phyloP scores from a whole-genome alignment of 2,113 vertebrate genomes.

The Crotalus tigris region DNA sequence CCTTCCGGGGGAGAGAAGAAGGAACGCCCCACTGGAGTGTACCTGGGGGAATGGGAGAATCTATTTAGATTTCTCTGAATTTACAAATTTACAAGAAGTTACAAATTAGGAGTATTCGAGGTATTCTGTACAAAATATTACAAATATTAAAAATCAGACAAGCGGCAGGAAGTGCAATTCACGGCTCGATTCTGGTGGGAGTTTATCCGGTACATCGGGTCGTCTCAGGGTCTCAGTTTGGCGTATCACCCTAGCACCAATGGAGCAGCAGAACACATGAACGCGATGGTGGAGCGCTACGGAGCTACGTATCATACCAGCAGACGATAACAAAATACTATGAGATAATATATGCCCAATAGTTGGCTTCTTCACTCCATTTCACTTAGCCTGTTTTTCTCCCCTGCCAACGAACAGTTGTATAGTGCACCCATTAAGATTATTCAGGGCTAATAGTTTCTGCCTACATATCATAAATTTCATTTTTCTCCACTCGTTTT shows the following conservation, averaged over 20 bases:
- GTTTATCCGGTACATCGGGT: too few relatives aligned
- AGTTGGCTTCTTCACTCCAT: too few relatives aligned
- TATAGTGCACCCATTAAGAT: too few relatives aligned
- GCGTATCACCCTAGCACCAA: too few relatives aligned
- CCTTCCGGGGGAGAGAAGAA: slow-evolving; percentile 98
- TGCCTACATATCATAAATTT: too few relatives aligned
- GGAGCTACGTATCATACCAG: too few relatives aligned
- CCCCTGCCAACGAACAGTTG: background rate
- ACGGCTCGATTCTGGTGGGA: too few relatives aligned
- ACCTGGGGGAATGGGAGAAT: slow-evolving; percentile 69
- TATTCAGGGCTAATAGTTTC: too few relatives aligned
- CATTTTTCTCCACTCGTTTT: background rate
- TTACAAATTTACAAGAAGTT: background rate
- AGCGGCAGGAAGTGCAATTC: background rate
- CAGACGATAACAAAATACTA: background rate
- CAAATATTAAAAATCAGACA: background rate
- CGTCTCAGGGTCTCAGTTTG: too few relatives aligned
- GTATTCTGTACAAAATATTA: background rate
- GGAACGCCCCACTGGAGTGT: slow-evolving; percentile 96
- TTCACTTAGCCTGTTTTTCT: background rate
- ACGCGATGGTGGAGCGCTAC: too few relatives aligned
- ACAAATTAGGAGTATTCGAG: background rate
- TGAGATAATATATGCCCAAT: background rate
- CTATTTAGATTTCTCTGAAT: background rate
- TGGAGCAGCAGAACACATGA: too few relatives aligned